Evolutionary conservation across 2,797 vertebrate genomes (phyloP), one percentile per base, ranked within the genome.

Genomic region (Microchirus variegatus): DNA sequence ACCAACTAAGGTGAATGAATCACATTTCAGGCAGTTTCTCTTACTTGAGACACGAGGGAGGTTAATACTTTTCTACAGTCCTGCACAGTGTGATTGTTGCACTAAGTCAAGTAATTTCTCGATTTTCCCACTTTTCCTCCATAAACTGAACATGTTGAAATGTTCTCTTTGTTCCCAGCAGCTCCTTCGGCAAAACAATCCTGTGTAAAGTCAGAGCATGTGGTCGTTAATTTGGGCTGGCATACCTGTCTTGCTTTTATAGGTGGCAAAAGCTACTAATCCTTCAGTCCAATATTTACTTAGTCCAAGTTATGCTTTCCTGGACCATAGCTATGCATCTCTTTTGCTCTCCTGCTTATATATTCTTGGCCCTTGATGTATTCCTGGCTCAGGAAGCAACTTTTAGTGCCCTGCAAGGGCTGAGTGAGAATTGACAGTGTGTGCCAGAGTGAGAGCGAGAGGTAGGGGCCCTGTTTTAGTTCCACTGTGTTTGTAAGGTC

Each of bases 401-500:
- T 88, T 91, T 90, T 91, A 89, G 87, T 89, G 85, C 86, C 88
- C 88, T 82, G 70, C 85, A 83, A 91, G 89, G 88, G 80, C 86
- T 82, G 87, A 91, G 88, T 86, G 85, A 91, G 87, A 91, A 89
- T 84, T 89, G 87, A 89, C 88, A 89, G 86, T 87, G 80, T 89
- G 85, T 85, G 87, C 88, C 85, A 90, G 88, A 89, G 89, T 82
- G 72, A 82, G 90, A 80, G 75, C 52, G 62, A 85, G 83, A 83
- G 81, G 85, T 78, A 87, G 82, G 83, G 79, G 86, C 85, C 68
- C 78, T 87, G 88, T 84, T 89, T 89, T 83, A 90, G 83, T 89
- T 89, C 87, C 85, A 89, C 77, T 86, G 86, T 87, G 87, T 90
- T 89, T 88, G 83, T 78, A 92, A 92, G 90, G 93, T 95, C 91